Evolutionary conservation across 2,797 vertebrate genomes (phyloP).

Genomic region (Trematomus bernacchii): DNA sequence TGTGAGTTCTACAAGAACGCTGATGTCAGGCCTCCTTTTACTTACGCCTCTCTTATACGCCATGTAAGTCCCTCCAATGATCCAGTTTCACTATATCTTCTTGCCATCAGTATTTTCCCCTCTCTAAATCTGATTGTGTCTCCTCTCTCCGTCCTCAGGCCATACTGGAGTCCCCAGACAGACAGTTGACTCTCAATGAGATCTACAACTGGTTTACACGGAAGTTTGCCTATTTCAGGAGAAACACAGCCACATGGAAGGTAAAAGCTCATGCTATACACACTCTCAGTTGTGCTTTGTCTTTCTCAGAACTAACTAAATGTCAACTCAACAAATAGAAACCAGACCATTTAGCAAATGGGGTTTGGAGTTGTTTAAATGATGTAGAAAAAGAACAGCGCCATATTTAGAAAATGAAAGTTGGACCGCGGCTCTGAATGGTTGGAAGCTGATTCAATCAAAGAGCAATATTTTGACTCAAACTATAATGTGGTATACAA

Average conservation of each 20-base stretch:
- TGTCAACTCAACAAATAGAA: background rate
- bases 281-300: background rate
- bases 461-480: constrained; percentile 27
- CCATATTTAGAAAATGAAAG: constrained; percentile 25
- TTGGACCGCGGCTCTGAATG: constrained; percentile 10
- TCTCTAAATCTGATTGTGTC: constrained; percentile 34
- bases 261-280: constrained; percentile 78
- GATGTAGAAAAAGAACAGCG: constrained; percentile 17
- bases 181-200: constrained; percentile 98
- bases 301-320: background rate
- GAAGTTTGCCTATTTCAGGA: constrained; percentile 99
- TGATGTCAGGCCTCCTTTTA: constrained; percentile 97
- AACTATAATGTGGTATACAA: constrained; percentile 16
- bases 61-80: constrained; percentile 87
- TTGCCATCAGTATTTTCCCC: constrained; percentile 2
- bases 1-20: constrained; percentile 99
- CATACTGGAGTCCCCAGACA: constrained; percentile 98
- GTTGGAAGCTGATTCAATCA: constrained; percentile 17
- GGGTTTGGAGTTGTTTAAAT: constrained; percentile 13
- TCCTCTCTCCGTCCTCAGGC: constrained; percentile 82
- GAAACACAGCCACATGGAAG: constrained; percentile 99
- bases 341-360: constrained; percentile 4
- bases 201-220: constrained; percentile 99
- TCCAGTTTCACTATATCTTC: background rate
- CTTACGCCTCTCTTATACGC: constrained; percentile 98